A percentile compares a stretch with the other conserved stretches of the same genome.
phyloP scores from a whole-genome alignment of 2,888 invertebrate species.

The Acanthoscelides obtectus region DNA sequence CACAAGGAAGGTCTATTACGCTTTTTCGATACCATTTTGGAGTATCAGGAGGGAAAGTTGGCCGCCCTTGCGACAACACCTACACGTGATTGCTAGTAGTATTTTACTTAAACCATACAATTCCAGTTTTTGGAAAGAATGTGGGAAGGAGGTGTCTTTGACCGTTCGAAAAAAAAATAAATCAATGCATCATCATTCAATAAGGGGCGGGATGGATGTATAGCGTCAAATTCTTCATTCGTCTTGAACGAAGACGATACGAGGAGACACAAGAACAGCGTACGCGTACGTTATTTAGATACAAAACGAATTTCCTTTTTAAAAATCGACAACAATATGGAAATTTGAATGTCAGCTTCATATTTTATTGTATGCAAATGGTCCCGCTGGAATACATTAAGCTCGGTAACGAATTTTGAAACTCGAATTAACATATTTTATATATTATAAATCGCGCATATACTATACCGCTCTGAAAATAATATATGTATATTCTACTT shows the following conservation, averaged over 20 bases:
- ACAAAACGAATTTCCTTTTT: slow-evolving; percentile 28
- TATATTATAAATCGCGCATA: slow-evolving; percentile 29
- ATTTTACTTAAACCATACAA: no score
- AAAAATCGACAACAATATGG: slow-evolving; percentile 36
- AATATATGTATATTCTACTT: slow-evolving; percentile 13
- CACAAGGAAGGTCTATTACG: no score
- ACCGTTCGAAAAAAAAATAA: not conserved
- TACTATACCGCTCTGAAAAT: slow-evolving; percentile 19
- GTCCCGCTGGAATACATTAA: slow-evolving; percentile 33
- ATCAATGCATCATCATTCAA: not conserved
- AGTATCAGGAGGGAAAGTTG: no score
- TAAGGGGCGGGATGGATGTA: not conserved
- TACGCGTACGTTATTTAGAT: slow-evolving; percentile 14
- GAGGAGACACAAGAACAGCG: not conserved
- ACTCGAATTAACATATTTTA: slow-evolving; percentile 42
- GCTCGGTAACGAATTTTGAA: slow-evolving; percentile 44
- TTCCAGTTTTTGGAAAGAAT: not conserved
- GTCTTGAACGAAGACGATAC: not conserved
- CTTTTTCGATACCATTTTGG: no score
- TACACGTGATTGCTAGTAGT: no score
- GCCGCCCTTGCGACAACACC: no score
- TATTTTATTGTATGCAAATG: slow-evolving; percentile 45
- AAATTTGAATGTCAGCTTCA: slow-evolving; percentile 42
- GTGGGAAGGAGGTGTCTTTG: not conserved
- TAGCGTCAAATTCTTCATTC: not conserved